phyloP scores from a whole-genome alignment of 2,797 vertebrate species.

The Falco concolor region DNA sequence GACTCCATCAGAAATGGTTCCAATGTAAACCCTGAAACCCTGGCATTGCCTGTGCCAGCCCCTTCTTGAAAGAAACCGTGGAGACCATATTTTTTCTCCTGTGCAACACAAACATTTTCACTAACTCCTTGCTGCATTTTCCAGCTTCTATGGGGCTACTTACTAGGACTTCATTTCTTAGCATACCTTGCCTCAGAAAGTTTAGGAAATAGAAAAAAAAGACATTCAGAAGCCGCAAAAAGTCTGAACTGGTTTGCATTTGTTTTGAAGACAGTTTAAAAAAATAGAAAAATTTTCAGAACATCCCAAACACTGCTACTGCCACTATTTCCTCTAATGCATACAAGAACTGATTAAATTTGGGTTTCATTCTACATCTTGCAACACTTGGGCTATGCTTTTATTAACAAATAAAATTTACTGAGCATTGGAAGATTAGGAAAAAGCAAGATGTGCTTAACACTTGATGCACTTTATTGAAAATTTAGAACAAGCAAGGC shows the following conservation, averaged over 20 bases:
- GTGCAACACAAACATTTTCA: not conserved
- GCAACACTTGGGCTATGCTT: not conserved
- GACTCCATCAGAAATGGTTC: not conserved
- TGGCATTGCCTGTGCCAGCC: rapidly evolving
- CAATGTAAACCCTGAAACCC: not conserved
- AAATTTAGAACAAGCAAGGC: constrained; percentile 51
- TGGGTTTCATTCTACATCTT: not conserved
- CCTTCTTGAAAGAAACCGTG: not conserved
- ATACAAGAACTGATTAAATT: not conserved
- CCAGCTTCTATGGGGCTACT: not conserved
- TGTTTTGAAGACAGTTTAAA: not conserved
- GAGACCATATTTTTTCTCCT: not conserved
- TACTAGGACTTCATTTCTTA: not conserved
- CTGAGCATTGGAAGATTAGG: constrained; percentile 52
- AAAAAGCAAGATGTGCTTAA: constrained; percentile 60
- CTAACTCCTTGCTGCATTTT: not conserved
- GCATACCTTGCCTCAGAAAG: not conserved
- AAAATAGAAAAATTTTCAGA: not conserved
- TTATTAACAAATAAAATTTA: constrained; percentile 58
- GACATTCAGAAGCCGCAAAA: not conserved
- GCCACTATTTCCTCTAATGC: not conserved
- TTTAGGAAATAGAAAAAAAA: not conserved
- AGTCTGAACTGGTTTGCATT: not conserved
- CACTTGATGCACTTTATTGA: constrained; percentile 60
- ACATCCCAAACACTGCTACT: not conserved